phyloP scores from a whole-genome alignment of 2,113 vertebrate species.

The Symphodus melops region DNA sequence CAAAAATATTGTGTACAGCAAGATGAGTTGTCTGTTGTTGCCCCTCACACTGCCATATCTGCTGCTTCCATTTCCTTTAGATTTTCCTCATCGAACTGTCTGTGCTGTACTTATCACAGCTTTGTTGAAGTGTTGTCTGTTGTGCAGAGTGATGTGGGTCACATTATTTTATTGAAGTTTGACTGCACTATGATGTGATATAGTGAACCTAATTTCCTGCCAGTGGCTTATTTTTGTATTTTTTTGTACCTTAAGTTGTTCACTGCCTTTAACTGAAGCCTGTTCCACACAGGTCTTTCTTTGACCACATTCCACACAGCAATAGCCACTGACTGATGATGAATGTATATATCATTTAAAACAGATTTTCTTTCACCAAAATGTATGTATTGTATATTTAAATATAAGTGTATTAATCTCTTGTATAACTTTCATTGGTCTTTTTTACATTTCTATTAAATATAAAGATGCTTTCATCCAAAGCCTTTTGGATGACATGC shows the following conservation, averaged over 20 bases:
- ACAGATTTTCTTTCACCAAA: conserved; percentile 4
- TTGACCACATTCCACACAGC: background rate
- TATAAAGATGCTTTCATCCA: background rate
- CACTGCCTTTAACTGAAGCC: conserved; percentile 19
- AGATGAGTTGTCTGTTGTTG: background rate
- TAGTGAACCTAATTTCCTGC: conserved; percentile 26
- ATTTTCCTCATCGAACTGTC: background rate
- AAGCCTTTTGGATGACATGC: too few species aligned
- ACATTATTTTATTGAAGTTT: conserved; percentile 1
- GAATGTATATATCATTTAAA: conserved; percentile 2
- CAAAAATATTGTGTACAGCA: background rate
- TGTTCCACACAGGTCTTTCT: background rate
- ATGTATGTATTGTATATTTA: conserved; percentile 2
- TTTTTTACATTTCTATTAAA: background rate
- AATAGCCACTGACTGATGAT: background rate
- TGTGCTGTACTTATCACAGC: background rate
- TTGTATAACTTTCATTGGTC: background rate
- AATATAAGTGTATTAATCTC: background rate
- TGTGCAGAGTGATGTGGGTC: background rate
- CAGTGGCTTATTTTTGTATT: conserved; percentile 48
- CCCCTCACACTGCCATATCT: background rate
- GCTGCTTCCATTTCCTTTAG: background rate
- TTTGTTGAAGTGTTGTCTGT: background rate
- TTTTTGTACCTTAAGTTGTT: background rate
- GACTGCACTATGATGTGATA: background rate